Percentiles rank a stretch among this genome's conserved stretches.
Conservation (phyloP, 2,888 invertebrate species). For the Ectemnius continuus region DNA sequence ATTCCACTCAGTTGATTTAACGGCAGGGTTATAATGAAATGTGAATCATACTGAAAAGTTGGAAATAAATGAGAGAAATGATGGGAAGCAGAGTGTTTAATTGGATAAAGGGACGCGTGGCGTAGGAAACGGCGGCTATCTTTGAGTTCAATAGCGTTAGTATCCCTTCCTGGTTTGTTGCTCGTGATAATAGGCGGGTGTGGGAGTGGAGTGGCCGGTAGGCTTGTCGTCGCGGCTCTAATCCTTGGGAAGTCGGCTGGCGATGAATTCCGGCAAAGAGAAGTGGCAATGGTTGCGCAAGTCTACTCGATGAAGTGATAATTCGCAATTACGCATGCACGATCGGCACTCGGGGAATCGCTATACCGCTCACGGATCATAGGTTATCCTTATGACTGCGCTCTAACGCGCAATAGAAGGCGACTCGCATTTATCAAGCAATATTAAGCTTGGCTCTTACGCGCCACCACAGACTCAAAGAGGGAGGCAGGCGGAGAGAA, state of each 20-base stretch:
- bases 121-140: no score
- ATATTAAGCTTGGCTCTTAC: constrained; percentile 37
- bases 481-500: no score
- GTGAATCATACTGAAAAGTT: no score
- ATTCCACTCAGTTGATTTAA: no score
- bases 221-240: constrained; percentile 10
- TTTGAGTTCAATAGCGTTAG: no score
- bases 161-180: no score
- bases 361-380: constrained; percentile 58
- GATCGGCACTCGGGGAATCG: constrained; percentile 52
- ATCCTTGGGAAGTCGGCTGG: constrained; percentile 11
- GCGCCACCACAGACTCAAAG: background rate
- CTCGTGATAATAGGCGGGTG: no score
- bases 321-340: constrained; percentile 68
- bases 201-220: background rate
- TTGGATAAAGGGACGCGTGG: no score
- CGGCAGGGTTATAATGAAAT: no score
- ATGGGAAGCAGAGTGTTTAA: no score
- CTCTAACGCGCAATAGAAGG: constrained; percentile 48
- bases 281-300: constrained; percentile 54
- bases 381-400: constrained; percentile 58
- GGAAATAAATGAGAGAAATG: no score
- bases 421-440: constrained; percentile 38
- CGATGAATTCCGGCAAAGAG: constrained; percentile 28
- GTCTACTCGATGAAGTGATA: constrained; percentile 58